Evolutionary conservation across 2,797 vertebrate species (phyloP).

Genomic region (Pseudomugil gertrudae): DNA sequence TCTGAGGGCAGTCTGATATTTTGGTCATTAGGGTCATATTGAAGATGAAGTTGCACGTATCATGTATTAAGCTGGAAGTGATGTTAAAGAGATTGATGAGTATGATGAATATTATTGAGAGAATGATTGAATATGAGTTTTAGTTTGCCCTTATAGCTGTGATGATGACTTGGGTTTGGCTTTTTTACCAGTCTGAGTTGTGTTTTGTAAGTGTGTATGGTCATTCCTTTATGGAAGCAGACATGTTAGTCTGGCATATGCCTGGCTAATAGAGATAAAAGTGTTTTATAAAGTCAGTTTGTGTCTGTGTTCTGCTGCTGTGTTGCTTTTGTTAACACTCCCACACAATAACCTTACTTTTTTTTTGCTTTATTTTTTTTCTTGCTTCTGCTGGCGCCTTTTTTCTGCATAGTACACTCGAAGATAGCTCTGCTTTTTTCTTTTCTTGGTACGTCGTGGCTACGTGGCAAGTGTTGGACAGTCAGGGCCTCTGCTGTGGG

Average conservation of each 20-base stretch:
- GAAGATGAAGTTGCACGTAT: not conserved
- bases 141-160: not conserved
- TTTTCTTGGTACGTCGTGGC: conserved; percentile 51
- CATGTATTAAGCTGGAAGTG: not conserved
- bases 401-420: not conserved
- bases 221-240: conserved; percentile 26
- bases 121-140: conserved; percentile 14
- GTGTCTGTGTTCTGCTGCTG: conserved; percentile 29
- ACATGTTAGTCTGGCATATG: conserved; percentile 4
- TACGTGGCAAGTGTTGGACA: conserved; percentile 72
- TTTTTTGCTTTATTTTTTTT: conserved; percentile 29
- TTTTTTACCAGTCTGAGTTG: not conserved
- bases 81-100: not conserved
- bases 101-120: conserved; percentile 20
- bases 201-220: conserved; percentile 13
- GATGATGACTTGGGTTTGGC: not conserved
- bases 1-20: conserved; percentile 2
- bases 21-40: not conserved
- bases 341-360: conserved; percentile 34
- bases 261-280: conserved; percentile 46
- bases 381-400: not conserved
- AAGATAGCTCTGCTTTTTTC: conserved; percentile 2
- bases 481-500: conserved; percentile 69
- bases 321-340: conserved; percentile 27
- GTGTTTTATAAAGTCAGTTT: conserved; percentile 38